Evolutionary conservation across 92 coral and sea anemone genomes (phyloP).

Genomic region (Phymanthus crucifer): DNA sequence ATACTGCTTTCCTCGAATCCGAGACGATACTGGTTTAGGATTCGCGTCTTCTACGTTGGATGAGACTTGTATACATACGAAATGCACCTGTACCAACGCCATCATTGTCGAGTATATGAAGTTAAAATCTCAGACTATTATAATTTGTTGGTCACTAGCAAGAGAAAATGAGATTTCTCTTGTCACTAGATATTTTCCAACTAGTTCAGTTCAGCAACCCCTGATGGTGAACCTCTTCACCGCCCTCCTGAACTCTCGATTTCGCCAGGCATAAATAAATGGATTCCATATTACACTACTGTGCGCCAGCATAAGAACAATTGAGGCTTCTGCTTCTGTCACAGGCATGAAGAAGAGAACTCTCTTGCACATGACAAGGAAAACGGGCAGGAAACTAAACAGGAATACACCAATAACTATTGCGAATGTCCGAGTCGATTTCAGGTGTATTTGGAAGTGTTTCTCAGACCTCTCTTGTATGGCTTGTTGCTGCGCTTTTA

Average conservation of each 20-base stretch:
- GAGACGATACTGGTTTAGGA: too few relatives aligned
- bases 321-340: background rate
- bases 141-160: too few relatives aligned
- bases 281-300: constrained; percentile 52
- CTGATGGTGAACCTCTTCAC: constrained; percentile 13
- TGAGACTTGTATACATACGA: too few relatives aligned
- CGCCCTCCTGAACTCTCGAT: constrained; percentile 27
- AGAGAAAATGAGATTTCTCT: too few relatives aligned
- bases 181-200: background rate
- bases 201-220: background rate
- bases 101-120: too few relatives aligned
- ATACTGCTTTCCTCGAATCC: too few relatives aligned
- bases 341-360: background rate
- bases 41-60: too few relatives aligned
- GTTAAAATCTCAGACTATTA: too few relatives aligned
- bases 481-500: background rate
- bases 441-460: constrained; percentile 13
- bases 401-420: constrained; percentile 40
- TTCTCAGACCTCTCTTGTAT: background rate
- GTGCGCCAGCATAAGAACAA: background rate
- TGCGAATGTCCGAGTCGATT: constrained; percentile 41
- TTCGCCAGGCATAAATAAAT: constrained; percentile 49
- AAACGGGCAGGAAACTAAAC: constrained; percentile 27
- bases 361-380: constrained; percentile 18
- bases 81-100: too few relatives aligned